Conservation (phyloP, 2,797 vertebrate genomes). For the Myotis vivesi region DNA sequence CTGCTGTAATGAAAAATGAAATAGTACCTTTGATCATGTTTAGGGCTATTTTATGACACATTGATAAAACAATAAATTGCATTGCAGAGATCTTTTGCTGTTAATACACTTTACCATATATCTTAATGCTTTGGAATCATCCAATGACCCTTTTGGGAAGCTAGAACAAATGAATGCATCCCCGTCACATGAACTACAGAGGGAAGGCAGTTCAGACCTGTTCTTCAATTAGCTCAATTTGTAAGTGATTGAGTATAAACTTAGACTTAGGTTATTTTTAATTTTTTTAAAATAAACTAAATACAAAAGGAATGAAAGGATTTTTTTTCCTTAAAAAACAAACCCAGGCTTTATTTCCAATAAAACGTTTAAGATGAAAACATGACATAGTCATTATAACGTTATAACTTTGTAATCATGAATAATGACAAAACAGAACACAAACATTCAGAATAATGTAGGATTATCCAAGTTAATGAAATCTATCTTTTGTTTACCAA, state of each 20-base stretch:
- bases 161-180: not conserved
- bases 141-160: not conserved
- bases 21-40: not conserved
- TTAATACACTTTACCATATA: not conserved
- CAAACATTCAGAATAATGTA: not conserved
- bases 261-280: not conserved
- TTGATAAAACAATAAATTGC: not conserved
- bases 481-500: not conserved
- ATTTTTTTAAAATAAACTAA: not conserved
- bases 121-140: not conserved
- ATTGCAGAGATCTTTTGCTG: not conserved
- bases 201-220: not conserved
- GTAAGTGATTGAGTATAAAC: not conserved
- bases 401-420: not conserved
- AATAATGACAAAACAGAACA: not conserved
- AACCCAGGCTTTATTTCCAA: not conserved
- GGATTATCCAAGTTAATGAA: not conserved
- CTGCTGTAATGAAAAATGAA: not conserved
- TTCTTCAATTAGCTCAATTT: not conserved
- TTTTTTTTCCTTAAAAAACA: not conserved
- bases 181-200: not conserved
- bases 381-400: not conserved
- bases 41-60: conserved; percentile 10
- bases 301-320: not conserved
- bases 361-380: not conserved